These are phyloP conservation scores for Malurus elegans DNA, from an alignment of 2,113 vertebrate genomes.

Conservation along the genomic window DNA sequence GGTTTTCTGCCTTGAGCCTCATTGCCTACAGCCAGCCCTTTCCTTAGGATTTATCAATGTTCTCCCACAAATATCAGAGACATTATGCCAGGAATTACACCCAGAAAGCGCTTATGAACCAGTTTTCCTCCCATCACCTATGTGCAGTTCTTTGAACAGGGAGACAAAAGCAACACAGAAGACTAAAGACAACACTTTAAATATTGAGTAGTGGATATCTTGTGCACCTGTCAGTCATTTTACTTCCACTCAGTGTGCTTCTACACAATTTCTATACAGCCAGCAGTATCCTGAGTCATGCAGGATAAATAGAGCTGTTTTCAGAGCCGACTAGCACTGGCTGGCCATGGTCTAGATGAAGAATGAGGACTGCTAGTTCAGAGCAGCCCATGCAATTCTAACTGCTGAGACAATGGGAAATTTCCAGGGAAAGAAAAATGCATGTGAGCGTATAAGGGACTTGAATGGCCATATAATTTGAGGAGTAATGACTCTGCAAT, in stretches of 20 bases:
- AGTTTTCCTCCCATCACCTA: background rate
- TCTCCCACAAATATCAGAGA: background rate
- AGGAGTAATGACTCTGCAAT: conserved; percentile 36
- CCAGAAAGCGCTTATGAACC: background rate
- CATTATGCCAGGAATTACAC: background rate
- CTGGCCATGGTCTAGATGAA: background rate
- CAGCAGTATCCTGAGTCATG: background rate
- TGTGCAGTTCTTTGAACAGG: background rate
- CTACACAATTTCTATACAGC: background rate
- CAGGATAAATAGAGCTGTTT: background rate
- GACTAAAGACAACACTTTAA: background rate
- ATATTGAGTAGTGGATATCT: background rate
- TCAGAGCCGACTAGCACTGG: background rate
- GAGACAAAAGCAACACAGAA: background rate
- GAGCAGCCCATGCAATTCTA: conserved; percentile 38
- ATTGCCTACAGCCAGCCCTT: background rate
- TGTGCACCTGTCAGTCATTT: background rate
- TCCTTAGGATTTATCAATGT: background rate
- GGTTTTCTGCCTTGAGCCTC: background rate
- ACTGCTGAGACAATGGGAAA: conserved; percentile 39
- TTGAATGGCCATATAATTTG: conserved; percentile 24
- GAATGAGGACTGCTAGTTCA: conserved; percentile 19
- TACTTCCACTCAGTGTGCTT: background rate
- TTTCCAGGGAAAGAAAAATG: conserved; percentile 46
- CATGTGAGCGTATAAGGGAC: background rate